Evolutionary conservation across 2,888 invertebrate genomes (phyloP).

Genomic region (Coelinius sp.): DNA sequence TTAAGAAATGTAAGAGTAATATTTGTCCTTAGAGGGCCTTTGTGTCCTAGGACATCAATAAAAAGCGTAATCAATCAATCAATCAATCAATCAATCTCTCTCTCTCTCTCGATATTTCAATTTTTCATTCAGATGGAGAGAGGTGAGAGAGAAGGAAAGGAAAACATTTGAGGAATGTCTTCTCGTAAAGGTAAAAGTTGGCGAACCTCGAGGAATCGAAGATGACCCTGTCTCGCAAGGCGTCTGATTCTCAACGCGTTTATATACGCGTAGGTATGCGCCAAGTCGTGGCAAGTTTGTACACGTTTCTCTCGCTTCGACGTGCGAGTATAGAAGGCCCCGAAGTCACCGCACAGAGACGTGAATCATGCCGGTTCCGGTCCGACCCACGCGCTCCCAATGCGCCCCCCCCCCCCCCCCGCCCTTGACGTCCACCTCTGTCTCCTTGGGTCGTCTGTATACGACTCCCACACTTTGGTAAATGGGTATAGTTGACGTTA

Average conservation of each 20-base stretch:
- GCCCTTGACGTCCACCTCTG: background rate
- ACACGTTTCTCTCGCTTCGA: conserved; percentile 29
- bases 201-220: conserved; percentile 6
- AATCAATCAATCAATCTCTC: no score
- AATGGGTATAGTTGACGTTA: conserved; percentile 10
- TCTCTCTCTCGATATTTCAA: background rate
- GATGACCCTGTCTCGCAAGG: conserved; percentile 8
- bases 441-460: conserved; percentile 6
- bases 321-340: conserved; percentile 24
- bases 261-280: conserved; percentile 31
- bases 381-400: conserved; percentile 67
- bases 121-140: no score
- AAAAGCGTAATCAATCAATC: no score
- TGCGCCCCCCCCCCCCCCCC: background rate
- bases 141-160: no score
- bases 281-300: conserved; percentile 6
- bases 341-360: conserved; percentile 46
- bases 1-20: no score
- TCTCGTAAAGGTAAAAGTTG: conserved; percentile 6
- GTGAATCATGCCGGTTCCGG: conserved; percentile 70
- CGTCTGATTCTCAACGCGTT: conserved; percentile 30
- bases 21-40: no score
- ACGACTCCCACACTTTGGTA: conserved; percentile 14
- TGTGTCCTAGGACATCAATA: no score
- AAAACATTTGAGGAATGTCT: conserved; percentile 11